Base-by-base conservation (phyloP, 2,113 vertebrate species). In the Syrmaticus mikado region DNA sequence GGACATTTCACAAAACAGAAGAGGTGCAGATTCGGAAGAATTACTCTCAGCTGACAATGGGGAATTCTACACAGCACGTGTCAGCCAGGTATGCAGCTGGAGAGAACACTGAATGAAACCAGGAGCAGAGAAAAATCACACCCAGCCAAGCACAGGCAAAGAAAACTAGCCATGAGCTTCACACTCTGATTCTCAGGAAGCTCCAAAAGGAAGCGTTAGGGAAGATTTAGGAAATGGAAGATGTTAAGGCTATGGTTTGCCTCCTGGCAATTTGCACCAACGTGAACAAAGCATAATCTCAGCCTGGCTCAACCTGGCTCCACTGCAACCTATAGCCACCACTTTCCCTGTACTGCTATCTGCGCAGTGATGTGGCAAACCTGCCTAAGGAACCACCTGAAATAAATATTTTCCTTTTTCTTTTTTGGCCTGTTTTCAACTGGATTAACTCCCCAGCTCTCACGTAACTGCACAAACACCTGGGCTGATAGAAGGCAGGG, bases 381-480 rank as follows among this genome's bases (percentile, higher is more conserved):
- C 45, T 73, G 71, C 36, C 34, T 9, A 53, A 40, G 58, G 55
- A 87, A 66, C 30, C 27, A 16, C 7, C 18, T 1, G 3, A 89
- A 91, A 87, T 21, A 12, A 58, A 4, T 2, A 1, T 20, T 18
- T 58, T 45, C 40, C 15, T 0, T 36, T n/a, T 16, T 40, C 32
- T 30, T 41, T 41, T 36, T 40, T 16, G 3, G 38, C 8, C 27
- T 13, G 4, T 64, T 84, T 91, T 80, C 28, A 77, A 25, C 17
- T 83, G 76, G 45, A 74, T 90, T 83, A 81, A 71, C 64, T 77
- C 60, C 88, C 28, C 34, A 64, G 32, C 45, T 83, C 76, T 36
- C 60, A 93, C 1, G 25, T 6, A 82, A 84, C 87, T 82, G 55
- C 55, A 81, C 34, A 64, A 94, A 81, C 92, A 88, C 90, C 88